These are phyloP conservation scores for Darevskia nairensis DNA, from an alignment of 2,797 vertebrate species.

Conservation along the genomic window DNA sequence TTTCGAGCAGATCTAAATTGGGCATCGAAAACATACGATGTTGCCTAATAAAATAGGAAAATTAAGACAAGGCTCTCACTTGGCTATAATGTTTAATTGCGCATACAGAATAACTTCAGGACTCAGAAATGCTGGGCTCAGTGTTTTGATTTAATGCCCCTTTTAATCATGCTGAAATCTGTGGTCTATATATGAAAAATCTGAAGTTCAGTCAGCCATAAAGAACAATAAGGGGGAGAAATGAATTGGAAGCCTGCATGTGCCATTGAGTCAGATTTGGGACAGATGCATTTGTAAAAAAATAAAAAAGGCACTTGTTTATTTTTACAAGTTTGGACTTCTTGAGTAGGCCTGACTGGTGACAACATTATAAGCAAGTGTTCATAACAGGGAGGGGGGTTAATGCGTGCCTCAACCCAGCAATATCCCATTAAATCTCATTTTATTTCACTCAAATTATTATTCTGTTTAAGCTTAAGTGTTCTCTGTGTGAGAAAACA, in stretches of 20 bases:
- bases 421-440: not conserved
- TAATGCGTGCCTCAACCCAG: not conserved
- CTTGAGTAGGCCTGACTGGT: not conserved
- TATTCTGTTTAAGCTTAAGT: not conserved
- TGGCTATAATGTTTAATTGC: constrained; percentile 26
- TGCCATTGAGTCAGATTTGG: constrained; percentile 31
- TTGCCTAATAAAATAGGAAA: constrained; percentile 43
- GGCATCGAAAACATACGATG: constrained; percentile 35
- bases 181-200: constrained; percentile 39
- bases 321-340: constrained; percentile 41
- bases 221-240: constrained; percentile 33
- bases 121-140: constrained; percentile 38
- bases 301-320: constrained; percentile 2
- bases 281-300: constrained; percentile 1
- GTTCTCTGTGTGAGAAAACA: not conserved
- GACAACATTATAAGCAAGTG: not conserved
- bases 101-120: constrained; percentile 26
- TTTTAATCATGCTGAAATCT: constrained; percentile 43
- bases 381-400: not conserved
- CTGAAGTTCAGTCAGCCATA: constrained; percentile 45
- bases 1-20: constrained; percentile 51
- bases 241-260: constrained; percentile 36
- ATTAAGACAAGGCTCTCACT: constrained; percentile 25
- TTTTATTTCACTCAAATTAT: no score
- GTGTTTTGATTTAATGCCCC: constrained; percentile 37